Evolutionary conservation across 2,888 invertebrate species (phyloP), one percentile per base, ranked within the genome.

Genomic region (Pristionchus exspectatus): DNA sequence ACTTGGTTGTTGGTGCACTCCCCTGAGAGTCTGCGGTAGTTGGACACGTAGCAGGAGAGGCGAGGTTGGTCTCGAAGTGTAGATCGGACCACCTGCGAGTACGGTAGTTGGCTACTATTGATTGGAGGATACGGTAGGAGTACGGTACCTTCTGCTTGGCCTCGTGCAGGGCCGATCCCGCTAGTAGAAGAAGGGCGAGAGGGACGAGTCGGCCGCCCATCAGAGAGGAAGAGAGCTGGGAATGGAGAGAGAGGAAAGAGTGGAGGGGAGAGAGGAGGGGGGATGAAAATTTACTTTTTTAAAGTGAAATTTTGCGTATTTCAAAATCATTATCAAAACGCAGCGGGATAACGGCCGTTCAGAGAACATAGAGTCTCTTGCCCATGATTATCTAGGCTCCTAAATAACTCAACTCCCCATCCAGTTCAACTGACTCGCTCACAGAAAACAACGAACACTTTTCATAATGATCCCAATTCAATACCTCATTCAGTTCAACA

Each of bases 1-100:
- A 27, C 2, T 27, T 81, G 81, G n/a, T 81, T 81, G 27, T 27
- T 16, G 50, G 81, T 27, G 50, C 81, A 81, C n/a, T 81, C 81
- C 0, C n/a, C 81, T 10, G 50, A 16, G 54, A 81, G 7, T 54
- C 81, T 50, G 50, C 81, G 33, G 38, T 81, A 50, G n/a, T 27
- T 27, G 27, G 50, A n/a, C 54, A 54, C 16, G 81, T n/a, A 81
- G 50, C 81, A 81, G n/a, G 81, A 50, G 81, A 81, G 38, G 1
- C 81, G 81, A 27, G 81, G 27, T 54, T 81, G 81, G 81, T 81
- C 81, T 9, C n/a, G n/a, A 16, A 81, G 44, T 3, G 9, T 16
- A 14, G 38, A 44, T 44, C 24, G 44, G 24, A 14, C 81, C 0
- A 4, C 7, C 77, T 77, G 77, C 1, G 21, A 21, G 66, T 14